Evolutionary conservation across 2,113 vertebrate genomes (phyloP).

Genomic region (Trematomus loennbergii): DNA sequence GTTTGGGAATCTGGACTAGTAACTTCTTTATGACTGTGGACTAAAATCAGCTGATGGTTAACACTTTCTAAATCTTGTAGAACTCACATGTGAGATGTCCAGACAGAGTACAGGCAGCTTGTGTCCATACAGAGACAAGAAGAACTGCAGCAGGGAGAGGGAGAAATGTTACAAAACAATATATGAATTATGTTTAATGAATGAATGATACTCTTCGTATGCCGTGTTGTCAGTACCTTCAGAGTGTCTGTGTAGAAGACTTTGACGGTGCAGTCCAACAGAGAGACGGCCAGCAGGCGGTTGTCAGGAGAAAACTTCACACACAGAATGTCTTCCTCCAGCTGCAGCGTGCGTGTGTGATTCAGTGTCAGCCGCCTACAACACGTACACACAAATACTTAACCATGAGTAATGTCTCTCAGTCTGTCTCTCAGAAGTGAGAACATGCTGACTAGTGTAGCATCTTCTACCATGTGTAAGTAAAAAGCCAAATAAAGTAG

Average conservation of each 20-base stretch:
- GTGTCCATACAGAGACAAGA: conserved; percentile 96
- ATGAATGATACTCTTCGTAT: not conserved
- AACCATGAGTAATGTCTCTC: not conserved
- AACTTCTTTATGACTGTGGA: no score
- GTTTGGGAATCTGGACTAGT: no score
- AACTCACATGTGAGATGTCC: conserved; percentile 97
- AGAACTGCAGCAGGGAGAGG: conserved; percentile 86
- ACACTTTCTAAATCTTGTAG: not conserved
- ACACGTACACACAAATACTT: conserved; percentile 9
- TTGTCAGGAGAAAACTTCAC: conserved; percentile 92
- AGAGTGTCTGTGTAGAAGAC: conserved; percentile 94
- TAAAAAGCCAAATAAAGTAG: no score
- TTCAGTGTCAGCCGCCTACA: conserved; percentile 89
- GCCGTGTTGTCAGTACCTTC: conserved; percentile 82
- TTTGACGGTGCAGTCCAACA: conserved; percentile 96
- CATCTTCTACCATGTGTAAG: no score
- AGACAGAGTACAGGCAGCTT: conserved; percentile 96
- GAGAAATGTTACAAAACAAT: not conserved
- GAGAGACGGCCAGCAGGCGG: conserved; percentile 90
- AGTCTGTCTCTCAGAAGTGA: no score
- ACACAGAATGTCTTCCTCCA: conserved; percentile 95
- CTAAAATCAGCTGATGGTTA: not conserved
- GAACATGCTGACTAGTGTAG: no score
- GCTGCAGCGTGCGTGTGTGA: conserved; percentile 89
- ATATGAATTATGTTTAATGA: not conserved